A percentile compares a stretch with the other conserved stretches of the same genome.
Conservation (phyloP, 1,140 invertebrate species). For the Tetraneura akinire region DNA sequence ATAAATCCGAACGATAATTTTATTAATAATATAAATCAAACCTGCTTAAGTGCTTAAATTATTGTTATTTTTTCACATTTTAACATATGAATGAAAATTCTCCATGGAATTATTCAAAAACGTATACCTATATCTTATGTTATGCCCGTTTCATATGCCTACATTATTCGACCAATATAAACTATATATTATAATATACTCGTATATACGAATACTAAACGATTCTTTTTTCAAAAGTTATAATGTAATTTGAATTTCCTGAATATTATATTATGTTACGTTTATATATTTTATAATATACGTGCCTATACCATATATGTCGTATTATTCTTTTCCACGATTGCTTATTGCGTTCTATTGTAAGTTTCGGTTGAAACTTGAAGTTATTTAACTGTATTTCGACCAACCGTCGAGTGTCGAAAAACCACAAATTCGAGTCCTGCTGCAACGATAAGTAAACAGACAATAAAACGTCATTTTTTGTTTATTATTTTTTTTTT, state of each 20-base stretch:
- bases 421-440: conserved; percentile 34
- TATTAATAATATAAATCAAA: conserved; percentile 34
- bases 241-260: neutral
- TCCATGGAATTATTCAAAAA: conserved; percentile 12
- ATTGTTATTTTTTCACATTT: conserved; percentile 21
- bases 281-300: too few relatives aligned
- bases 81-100: conserved; percentile 38
- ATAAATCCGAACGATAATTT: conserved; percentile 29
- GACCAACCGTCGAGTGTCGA: too few relatives aligned
- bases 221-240: neutral
- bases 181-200: neutral
- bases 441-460: too few relatives aligned
- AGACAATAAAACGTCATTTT: conserved; percentile 28
- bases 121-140: neutral
- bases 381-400: too few relatives aligned
- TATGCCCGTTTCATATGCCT: neutral
- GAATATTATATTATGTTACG: neutral
- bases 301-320: too few relatives aligned
- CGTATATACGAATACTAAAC: conserved; percentile 27
- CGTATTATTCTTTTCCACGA: too few relatives aligned
- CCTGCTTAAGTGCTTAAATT: conserved; percentile 18
- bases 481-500: too few relatives aligned
- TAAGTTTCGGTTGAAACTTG: too few relatives aligned
- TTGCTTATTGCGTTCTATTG: too few relatives aligned
- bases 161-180: neutral